phyloP scores from a whole-genome alignment of 1,140 invertebrate genomes.

The Eumeta japonica region DNA sequence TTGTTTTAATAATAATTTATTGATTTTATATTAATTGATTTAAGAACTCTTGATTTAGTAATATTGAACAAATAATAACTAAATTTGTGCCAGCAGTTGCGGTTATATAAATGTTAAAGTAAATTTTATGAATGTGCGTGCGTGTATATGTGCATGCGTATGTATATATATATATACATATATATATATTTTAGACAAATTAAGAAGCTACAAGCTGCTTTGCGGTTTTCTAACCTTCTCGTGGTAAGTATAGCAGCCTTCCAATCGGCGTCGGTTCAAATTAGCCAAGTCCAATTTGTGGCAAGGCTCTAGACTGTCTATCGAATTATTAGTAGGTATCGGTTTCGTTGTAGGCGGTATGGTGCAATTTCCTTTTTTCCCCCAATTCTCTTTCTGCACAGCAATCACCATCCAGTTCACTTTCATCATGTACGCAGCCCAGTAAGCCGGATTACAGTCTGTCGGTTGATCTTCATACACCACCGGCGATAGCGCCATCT shows the following conservation, averaged over 20 bases:
- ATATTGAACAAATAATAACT: too few relatives aligned
- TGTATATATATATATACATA: too few relatives aligned
- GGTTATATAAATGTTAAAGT: too few relatives aligned
- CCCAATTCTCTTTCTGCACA: conserved; percentile 56
- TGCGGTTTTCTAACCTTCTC: too few relatives aligned
- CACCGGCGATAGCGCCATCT: conserved; percentile 42
- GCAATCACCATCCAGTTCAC: conserved; percentile 78
- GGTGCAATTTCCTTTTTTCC: conserved; percentile 32
- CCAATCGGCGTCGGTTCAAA: conserved; percentile 64
- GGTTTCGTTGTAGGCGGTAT: conserved; percentile 36
- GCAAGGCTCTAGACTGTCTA: conserved; percentile 60
- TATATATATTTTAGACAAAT: too few relatives aligned
- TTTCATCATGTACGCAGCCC: conserved; percentile 69
- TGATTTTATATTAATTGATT: too few relatives aligned
- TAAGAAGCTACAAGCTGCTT: too few relatives aligned
- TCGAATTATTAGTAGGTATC: conserved; percentile 42
- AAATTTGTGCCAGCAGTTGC: too few relatives aligned
- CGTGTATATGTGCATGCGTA: too few relatives aligned
- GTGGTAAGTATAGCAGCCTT: conserved; percentile 74
- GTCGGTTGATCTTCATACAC: conserved; percentile 25
- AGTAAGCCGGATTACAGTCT: conserved; percentile 49
- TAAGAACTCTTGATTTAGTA: too few relatives aligned
- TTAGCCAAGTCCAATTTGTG: conserved; percentile 72
- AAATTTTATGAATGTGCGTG: too few relatives aligned
- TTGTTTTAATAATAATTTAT: too few relatives aligned